Conservation (phyloP, 1,140 invertebrate genomes). For the Solenopsis invicta region DNA sequence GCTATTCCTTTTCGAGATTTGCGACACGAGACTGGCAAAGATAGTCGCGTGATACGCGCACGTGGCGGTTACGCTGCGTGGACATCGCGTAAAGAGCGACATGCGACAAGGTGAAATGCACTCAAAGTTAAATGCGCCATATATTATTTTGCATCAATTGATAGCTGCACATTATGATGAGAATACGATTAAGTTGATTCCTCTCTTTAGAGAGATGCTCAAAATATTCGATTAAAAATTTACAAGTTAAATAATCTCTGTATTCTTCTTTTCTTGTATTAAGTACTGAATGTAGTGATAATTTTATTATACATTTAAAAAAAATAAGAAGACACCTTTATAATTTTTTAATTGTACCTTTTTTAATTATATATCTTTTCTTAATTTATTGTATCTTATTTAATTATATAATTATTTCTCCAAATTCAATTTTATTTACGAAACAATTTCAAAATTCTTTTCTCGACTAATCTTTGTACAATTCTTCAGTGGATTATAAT, state of each 20-base stretch:
- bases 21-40: slow-evolving; percentile 63
- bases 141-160: background rate
- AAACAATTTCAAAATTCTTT: background rate
- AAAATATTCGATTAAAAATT: background rate
- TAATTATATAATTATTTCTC: background rate
- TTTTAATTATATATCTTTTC: background rate
- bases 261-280: background rate
- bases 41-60: slow-evolving; percentile 34
- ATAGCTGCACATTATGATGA: background rate
- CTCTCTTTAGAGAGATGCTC: background rate
- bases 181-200: background rate
- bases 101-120: background rate
- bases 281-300: background rate
- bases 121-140: background rate
- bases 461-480: background rate
- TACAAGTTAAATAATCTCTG: background rate
- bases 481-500: background rate
- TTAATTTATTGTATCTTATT: background rate
- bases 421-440: background rate
- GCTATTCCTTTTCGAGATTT: slow-evolving; percentile 72
- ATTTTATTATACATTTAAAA: background rate
- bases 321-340: background rate
- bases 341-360: background rate
- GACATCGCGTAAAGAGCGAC: slow-evolving; percentile 21
- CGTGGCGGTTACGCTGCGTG: slow-evolving; percentile 5